Percentiles rank a stretch among this genome's conserved stretches.
These are phyloP conservation scores for Grammomys dolichurus DNA, from an alignment of 2,113 vertebrate genomes.

Conservation along the genomic window DNA sequence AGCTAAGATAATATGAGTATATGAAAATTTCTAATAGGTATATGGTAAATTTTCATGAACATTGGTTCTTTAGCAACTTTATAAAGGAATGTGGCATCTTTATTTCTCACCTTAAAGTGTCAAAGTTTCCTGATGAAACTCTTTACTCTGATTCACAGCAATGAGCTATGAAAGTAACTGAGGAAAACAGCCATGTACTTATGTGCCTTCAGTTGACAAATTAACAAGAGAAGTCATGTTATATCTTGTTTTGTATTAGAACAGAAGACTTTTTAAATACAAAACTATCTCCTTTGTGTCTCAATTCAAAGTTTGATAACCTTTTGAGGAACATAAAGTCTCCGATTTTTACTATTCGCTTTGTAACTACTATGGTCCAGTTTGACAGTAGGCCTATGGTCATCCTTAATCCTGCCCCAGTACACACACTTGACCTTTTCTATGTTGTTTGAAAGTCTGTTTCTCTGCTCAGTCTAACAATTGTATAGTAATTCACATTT, in stretches of 20 bases:
- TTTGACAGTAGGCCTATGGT: not conserved
- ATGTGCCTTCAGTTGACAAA: not conserved
- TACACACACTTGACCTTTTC: not conserved
- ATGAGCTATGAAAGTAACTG: not conserved
- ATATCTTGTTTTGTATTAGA: not conserved
- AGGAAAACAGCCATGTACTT: not conserved
- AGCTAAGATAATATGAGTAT: not conserved
- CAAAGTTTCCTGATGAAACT: not conserved
- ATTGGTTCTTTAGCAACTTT: not conserved
- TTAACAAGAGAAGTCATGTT: not conserved
- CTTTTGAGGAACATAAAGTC: not conserved
- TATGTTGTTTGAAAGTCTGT: not conserved
- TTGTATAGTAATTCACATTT: not conserved
- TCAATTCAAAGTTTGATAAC: not conserved
- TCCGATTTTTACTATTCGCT: not conserved
- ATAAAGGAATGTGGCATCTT: not conserved
- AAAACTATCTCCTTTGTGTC: constrained; percentile 1
- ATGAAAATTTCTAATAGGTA: not conserved
- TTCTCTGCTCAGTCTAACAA: not conserved
- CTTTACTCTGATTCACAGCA: not conserved
- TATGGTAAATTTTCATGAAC: not conserved
- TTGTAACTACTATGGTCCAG: not conserved
- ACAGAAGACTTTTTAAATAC: not conserved
- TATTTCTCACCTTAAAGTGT: not conserved
- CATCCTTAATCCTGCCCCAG: not conserved